Percentiles rank a stretch among this genome's conserved stretches.
Evolutionary conservation across 2,113 vertebrate species (phyloP).

Genomic region (Engystomops pustulosus): DNA sequence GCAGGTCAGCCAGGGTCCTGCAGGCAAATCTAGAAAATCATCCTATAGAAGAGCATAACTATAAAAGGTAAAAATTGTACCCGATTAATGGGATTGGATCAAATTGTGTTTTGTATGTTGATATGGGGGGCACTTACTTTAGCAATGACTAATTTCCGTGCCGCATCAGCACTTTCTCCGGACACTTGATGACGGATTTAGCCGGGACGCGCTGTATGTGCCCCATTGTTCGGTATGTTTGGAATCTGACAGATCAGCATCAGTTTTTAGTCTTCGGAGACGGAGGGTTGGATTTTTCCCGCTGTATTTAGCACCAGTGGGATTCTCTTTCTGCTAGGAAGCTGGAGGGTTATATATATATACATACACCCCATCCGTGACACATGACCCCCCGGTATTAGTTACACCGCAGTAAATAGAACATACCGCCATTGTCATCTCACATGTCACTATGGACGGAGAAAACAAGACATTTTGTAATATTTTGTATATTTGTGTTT

Average conservation of each 20-base stretch:
- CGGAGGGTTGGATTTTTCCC: constrained; percentile 3
- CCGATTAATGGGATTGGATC: not conserved
- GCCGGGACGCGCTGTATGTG: not conserved
- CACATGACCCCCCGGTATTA: not conserved
- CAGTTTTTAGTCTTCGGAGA: constrained; percentile 43
- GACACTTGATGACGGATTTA: not conserved
- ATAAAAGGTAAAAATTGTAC: not conserved
- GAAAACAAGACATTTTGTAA: too few relatives aligned
- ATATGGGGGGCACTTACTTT: not conserved
- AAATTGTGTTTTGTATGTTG: not conserved
- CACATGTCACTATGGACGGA: not conserved
- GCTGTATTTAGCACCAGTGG: constrained; percentile 23
- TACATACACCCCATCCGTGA: not conserved
- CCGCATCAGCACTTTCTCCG: not conserved
- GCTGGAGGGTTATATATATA: not conserved
- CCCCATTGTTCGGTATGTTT: not conserved
- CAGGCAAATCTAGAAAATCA: not conserved
- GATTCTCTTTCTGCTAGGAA: constrained; percentile 12
- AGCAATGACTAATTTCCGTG: not conserved
- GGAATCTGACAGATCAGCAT: constrained; percentile 45
- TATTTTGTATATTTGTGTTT: too few relatives aligned
- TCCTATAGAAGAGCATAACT: not conserved
- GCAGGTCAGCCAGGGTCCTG: not conserved
- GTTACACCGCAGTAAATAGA: constrained; percentile 30
- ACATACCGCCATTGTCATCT: not conserved